Percentiles rank a stretch among this genome's conserved stretches.
Evolutionary conservation across 2,113 vertebrate species (phyloP).

Genomic region (Peromyscus californicus): DNA sequence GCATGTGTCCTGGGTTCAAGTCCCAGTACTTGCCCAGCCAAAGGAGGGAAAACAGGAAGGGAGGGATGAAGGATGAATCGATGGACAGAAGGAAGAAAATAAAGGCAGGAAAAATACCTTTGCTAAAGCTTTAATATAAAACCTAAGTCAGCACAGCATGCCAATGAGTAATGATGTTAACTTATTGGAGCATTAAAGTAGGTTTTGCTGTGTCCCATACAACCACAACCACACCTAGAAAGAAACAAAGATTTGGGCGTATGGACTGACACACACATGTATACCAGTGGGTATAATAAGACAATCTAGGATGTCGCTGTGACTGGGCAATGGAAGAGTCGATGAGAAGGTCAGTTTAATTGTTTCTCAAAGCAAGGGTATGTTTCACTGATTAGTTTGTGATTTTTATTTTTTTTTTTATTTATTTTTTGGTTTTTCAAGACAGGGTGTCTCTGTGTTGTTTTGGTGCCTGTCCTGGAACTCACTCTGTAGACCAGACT

Average conservation of each 20-base stretch:
- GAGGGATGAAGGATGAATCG: no score
- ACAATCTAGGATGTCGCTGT: not conserved
- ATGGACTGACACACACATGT: not conserved
- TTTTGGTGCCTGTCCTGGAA: no score
- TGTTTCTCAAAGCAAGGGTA: not conserved
- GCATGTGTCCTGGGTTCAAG: not conserved
- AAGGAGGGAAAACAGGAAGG: not conserved
- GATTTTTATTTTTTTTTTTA: no score
- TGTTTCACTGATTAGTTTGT: not conserved
- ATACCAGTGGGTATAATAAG: not conserved
- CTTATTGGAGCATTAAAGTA: not conserved
- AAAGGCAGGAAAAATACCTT: not conserved
- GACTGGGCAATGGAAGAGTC: no score
- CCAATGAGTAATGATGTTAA: no score
- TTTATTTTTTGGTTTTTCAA: no score
- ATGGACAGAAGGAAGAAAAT: not conserved
- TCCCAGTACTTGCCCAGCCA: not conserved
- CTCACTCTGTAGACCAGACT: no score
- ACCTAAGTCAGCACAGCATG: no score
- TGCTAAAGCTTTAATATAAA: not conserved
- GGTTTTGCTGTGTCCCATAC: no score
- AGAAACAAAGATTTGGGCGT: not conserved
- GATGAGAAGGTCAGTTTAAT: not conserved
- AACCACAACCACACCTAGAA: no score
- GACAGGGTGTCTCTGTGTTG: no score